Evolutionary conservation across 2,888 invertebrate species (phyloP).

Genomic region (Dryobota labecula): DNA sequence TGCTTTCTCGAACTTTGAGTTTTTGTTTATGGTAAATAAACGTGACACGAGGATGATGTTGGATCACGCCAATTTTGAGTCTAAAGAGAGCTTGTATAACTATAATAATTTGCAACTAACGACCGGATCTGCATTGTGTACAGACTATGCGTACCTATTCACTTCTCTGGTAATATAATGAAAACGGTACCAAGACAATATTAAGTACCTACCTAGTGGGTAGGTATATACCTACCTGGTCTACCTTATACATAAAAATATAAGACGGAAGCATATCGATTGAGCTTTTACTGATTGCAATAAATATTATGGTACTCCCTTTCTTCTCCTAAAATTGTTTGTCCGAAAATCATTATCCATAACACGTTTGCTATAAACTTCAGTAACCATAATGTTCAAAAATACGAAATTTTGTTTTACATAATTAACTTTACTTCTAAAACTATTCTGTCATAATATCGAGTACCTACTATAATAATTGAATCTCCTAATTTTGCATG

Average conservation of each 20-base stretch:
- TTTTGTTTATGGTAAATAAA: conserved; percentile 66
- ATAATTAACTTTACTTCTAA: too few relatives aligned
- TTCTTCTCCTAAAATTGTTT: too few relatives aligned
- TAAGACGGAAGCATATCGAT: neutral
- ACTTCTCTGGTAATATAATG: neutral
- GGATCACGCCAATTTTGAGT: conserved; percentile 58
- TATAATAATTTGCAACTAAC: conserved; percentile 55
- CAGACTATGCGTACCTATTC: neutral
- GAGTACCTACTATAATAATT: too few relatives aligned
- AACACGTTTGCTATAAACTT: too few relatives aligned
- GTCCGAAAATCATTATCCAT: too few relatives aligned
- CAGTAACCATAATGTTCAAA: too few relatives aligned
- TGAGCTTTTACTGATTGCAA: neutral
- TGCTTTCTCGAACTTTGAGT: conserved; percentile 84
- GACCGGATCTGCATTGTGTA: conserved; percentile 63
- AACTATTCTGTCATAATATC: too few relatives aligned
- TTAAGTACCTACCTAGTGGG: neutral
- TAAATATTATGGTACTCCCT: neutral
- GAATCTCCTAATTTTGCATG: too few relatives aligned
- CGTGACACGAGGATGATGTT: conserved; percentile 55
- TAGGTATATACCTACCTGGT: neutral
- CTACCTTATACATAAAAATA: neutral
- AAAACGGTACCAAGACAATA: conserved; percentile 10
- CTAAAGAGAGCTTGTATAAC: conserved; percentile 41
- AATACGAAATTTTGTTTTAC: too few relatives aligned